These are phyloP conservation scores for Pseudobourletiella spinata DNA, from an alignment of 1,140 invertebrate genomes.

Conservation along the genomic window DNA sequence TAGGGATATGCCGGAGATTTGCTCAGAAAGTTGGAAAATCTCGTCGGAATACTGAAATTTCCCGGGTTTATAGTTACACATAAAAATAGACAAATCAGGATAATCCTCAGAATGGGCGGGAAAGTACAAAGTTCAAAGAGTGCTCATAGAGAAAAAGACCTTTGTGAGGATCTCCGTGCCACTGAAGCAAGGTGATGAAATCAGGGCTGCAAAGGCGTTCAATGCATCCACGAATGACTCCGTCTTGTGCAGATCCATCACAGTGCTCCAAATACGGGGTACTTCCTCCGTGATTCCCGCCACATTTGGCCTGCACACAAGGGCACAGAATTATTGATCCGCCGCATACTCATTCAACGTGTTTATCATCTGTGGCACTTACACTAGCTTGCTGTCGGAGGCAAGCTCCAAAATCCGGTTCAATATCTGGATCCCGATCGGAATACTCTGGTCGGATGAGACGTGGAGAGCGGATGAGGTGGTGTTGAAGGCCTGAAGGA, in stretches of 20 bases:
- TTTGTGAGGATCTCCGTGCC: neutral
- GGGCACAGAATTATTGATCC: too few species aligned
- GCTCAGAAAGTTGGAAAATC: slow-evolving; percentile 33
- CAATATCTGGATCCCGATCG: too few species aligned
- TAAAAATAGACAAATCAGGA: slow-evolving; percentile 1
- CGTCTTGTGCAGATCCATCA: slow-evolving; percentile 37
- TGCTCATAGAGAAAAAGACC: neutral
- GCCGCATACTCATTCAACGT: too few species aligned
- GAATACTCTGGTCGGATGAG: too few species aligned
- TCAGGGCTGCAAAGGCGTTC: slow-evolving; percentile 32
- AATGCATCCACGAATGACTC: slow-evolving; percentile 38
- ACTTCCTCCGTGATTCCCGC: too few species aligned
- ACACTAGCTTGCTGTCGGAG: too few species aligned
- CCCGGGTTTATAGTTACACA: slow-evolving; percentile 26
- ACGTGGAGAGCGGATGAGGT: too few species aligned
- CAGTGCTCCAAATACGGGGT: slow-evolving; percentile 31
- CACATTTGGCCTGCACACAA: too few species aligned
- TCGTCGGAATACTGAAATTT: slow-evolving; percentile 33
- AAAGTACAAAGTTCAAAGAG: neutral
- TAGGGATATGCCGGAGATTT: slow-evolving; percentile 31
- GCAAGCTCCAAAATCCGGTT: too few species aligned
- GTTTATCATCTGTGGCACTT: too few species aligned
- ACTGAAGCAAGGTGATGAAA: slow-evolving; percentile 14
- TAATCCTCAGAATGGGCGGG: slow-evolving; percentile 5
- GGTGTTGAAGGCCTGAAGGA: too few species aligned